phyloP scores from a whole-genome alignment of 2,797 vertebrate species.

The Mycteria americana region DNA sequence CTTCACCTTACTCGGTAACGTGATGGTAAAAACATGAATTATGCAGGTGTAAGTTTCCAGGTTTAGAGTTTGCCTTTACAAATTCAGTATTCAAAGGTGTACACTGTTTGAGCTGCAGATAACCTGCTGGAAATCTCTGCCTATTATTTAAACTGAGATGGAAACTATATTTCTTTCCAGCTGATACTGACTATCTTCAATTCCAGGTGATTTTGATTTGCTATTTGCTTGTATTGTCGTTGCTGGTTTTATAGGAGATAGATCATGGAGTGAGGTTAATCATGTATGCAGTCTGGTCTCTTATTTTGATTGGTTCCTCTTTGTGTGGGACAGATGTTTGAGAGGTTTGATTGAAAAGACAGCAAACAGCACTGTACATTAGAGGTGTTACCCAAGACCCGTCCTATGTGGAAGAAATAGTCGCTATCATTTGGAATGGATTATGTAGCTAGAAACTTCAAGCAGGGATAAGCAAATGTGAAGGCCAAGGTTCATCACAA shows the following conservation, averaged over 20 bases:
- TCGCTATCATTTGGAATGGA: neutral
- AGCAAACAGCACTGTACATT: neutral
- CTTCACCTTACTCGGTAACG: neutral
- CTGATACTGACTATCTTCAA: neutral
- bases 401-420: neutral
- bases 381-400: neutral
- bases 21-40: neutral
- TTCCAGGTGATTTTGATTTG: neutral
- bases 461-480: neutral
- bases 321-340: neutral
- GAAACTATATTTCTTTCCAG: neutral
- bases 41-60: neutral
- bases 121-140: neutral
- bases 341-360: neutral
- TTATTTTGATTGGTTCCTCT: neutral
- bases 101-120: neutral
- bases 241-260: neutral
- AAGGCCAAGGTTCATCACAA: neutral
- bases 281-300: neutral
- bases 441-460: neutral
- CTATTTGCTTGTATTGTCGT: neutral
- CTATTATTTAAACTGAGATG: neutral
- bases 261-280: neutral
- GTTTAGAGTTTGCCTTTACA: neutral
- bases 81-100: neutral